A percentile compares a stretch with the other conserved stretches of the same genome.
phyloP scores from a whole-genome alignment of 2,888 invertebrate genomes.

The Zygothrica quintamaculata region DNA sequence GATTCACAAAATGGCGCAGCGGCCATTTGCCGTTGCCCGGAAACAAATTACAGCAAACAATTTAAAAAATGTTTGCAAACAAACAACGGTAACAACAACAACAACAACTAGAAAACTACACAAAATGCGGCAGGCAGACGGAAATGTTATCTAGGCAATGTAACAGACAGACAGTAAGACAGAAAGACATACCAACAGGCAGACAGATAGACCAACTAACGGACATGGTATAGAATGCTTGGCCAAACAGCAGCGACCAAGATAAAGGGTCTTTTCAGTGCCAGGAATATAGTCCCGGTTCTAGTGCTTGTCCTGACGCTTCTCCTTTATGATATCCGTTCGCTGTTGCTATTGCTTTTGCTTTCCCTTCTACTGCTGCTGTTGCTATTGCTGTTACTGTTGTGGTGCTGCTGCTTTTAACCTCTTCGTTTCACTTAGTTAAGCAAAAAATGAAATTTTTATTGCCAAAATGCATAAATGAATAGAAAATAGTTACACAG shows the following conservation, averaged over 20 bases:
- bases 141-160: slow-evolving; percentile 74
- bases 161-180: slow-evolving; percentile 26
- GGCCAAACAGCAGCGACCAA: slow-evolving; percentile 52
- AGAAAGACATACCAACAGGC: background rate
- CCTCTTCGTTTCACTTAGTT: slow-evolving; percentile 80
- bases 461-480: slow-evolving; percentile 80
- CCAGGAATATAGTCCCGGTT: slow-evolving; percentile 43
- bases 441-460: slow-evolving; percentile 78
- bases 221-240: slow-evolving; percentile 24
- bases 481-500: slow-evolving; percentile 77
- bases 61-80: slow-evolving; percentile 79
- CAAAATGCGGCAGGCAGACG: slow-evolving; percentile 50
- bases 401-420: slow-evolving; percentile 55
- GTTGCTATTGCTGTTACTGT: too few species aligned
- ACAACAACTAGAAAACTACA: slow-evolving; percentile 26
- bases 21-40: slow-evolving; percentile 73
- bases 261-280: slow-evolving; percentile 62
- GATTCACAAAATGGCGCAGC: slow-evolving; percentile 65
- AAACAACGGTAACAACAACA: slow-evolving; percentile 55
- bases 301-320: slow-evolving; percentile 11
- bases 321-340: slow-evolving; percentile 44
- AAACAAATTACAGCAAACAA: slow-evolving; percentile 79
- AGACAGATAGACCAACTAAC: slow-evolving; percentile 3
- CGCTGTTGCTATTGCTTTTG: too few species aligned
- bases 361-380: too few species aligned